Conservation (phyloP, 2,113 vertebrate species). For the Arenaria interpres region DNA sequence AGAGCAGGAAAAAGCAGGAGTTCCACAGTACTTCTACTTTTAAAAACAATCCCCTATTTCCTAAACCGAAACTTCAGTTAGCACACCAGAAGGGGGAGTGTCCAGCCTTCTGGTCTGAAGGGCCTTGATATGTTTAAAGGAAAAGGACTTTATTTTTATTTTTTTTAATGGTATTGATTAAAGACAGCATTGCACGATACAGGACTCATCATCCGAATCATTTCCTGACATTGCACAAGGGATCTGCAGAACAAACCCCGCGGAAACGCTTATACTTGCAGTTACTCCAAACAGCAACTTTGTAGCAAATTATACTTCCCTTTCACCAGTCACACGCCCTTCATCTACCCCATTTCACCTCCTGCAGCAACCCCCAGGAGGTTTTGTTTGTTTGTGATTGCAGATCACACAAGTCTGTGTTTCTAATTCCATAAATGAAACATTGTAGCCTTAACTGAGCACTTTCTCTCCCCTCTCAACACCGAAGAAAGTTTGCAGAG, state of each 20-base stretch:
- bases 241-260: background rate
- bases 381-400: background rate
- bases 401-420: background rate
- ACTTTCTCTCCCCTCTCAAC: background rate
- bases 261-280: background rate
- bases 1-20: background rate
- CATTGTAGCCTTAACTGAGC: background rate
- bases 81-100: background rate
- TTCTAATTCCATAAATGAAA: background rate
- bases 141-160: background rate
- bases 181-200: background rate
- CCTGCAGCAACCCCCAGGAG: background rate
- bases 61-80: background rate
- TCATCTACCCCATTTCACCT: fast-evolving
- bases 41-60: background rate
- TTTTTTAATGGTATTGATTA: background rate
- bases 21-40: background rate
- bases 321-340: background rate
- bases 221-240: background rate
- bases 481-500: background rate
- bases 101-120: background rate
- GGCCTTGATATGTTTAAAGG: background rate
- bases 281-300: background rate
- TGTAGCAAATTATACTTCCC: background rate
- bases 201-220: background rate